Conservation (phyloP, 2,888 invertebrate genomes). For the Cantharis rustica region DNA sequence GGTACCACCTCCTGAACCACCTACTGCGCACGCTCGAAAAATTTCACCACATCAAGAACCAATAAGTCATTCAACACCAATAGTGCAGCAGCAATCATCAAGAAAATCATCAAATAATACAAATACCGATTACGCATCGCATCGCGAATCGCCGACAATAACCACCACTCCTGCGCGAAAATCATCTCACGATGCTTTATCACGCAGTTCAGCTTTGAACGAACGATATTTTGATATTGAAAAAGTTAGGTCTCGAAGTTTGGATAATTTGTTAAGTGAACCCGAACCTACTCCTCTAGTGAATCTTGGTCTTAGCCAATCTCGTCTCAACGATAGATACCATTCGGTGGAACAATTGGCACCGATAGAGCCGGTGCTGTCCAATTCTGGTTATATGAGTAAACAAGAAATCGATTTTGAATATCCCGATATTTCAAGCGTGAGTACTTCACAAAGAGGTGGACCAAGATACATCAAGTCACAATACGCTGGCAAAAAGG, state of each 20-base stretch:
- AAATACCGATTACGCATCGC: slow-evolving; percentile 44
- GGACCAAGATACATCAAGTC: slow-evolving; percentile 81
- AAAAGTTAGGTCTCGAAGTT: slow-evolving; percentile 78
- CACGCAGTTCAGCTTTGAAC: slow-evolving; percentile 82
- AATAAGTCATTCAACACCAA: slow-evolving; percentile 12
- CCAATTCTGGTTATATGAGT: slow-evolving; percentile 56
- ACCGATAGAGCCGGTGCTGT: slow-evolving; percentile 62
- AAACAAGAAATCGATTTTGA: slow-evolving; percentile 71
- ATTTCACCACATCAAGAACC: slow-evolving; percentile 44
- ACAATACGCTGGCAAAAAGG: slow-evolving; percentile 79
- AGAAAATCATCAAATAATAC: slow-evolving; percentile 52
- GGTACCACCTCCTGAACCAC: slow-evolving; percentile 74
- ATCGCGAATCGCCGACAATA: slow-evolving; percentile 57
- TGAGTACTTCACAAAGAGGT: slow-evolving; percentile 55
- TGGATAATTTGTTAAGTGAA: slow-evolving; percentile 79
- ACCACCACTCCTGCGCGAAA: slow-evolving; percentile 62
- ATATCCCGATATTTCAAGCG: slow-evolving; percentile 66
- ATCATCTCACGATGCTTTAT: slow-evolving; percentile 76
- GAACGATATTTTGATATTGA: slow-evolving; percentile 86
- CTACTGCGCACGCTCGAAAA: slow-evolving; percentile 53
- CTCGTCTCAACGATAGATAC: slow-evolving; percentile 85
- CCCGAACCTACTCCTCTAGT: slow-evolving; percentile 70
- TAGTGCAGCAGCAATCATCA: slow-evolving; percentile 43
- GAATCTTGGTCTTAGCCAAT: slow-evolving; percentile 81
- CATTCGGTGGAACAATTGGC: slow-evolving; percentile 80